phyloP scores from a whole-genome alignment of 2,888 invertebrate species.

The Nemotelus pantherinus region DNA sequence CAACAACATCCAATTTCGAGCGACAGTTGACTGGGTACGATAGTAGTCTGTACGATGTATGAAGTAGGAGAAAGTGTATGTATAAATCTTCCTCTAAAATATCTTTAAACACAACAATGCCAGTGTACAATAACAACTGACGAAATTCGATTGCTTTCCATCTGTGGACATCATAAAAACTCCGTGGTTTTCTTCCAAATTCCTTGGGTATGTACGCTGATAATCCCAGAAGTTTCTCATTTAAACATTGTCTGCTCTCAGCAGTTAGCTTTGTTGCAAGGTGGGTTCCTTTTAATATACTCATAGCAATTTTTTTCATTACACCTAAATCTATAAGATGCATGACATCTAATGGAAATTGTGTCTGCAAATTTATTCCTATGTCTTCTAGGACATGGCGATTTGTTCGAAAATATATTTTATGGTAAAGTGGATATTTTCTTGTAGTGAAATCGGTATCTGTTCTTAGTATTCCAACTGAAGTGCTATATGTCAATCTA shows the following conservation, averaged over 20 bases:
- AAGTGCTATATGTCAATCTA: constrained; percentile 40
- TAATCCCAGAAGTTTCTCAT: not conserved
- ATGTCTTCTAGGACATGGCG: constrained; percentile 26
- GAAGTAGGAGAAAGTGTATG: constrained; percentile 31
- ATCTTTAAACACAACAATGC: constrained; percentile 35
- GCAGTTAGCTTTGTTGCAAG: not conserved
- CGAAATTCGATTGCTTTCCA: constrained; percentile 24
- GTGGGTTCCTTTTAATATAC: constrained; percentile 17
- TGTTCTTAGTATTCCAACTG: constrained; percentile 22
- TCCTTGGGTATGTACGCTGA: constrained; percentile 41
- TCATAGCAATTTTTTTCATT: constrained; percentile 33
- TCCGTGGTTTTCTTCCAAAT: constrained; percentile 36
- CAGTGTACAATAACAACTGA: constrained; percentile 29
- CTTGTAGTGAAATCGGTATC: constrained; percentile 42
- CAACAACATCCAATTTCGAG: not conserved
- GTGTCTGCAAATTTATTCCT: constrained; percentile 31
- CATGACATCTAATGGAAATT: constrained; percentile 47
- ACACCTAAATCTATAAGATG: constrained; percentile 49
- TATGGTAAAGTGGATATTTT: constrained; percentile 40
- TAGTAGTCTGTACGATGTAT: constrained; percentile 6
- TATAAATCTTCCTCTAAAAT: constrained; percentile 27
- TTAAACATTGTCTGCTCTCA: not conserved
- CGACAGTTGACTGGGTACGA: not conserved
- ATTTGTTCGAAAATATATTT: constrained; percentile 26
- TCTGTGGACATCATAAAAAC: not conserved